Base-by-base conservation (phyloP, 2,113 vertebrate genomes). In the Anarhynchus alexandrinus region DNA sequence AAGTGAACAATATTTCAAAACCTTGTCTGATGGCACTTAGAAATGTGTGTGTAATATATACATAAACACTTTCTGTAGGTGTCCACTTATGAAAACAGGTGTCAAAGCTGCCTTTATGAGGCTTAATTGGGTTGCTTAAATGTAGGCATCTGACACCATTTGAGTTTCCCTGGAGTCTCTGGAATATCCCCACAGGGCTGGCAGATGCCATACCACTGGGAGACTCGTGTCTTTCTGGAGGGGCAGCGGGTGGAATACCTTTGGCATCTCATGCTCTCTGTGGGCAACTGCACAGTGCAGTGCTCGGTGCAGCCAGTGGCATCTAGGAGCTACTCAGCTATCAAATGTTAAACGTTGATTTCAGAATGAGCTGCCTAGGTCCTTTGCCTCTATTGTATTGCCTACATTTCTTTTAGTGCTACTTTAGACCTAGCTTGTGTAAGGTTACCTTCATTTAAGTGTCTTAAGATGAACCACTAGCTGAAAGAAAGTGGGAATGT, bases 211-310 rank as follows among this genome's bases (percentile, higher is more conserved):
- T 42, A 19, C 34, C 23, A 85, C 26, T 55, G 23, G 5, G 59
- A 66, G 36, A 78, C 27, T 29, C 4, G 1, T 0, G 0, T 66
- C 12, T 54, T 78, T 43, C 40, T n/a, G 32, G 22, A 45, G 21
- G 8, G 15, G 52, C 1, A 0, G 8, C 3, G 1, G 8, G 23
- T 25, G 30, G 54, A 38, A 70, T 40, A 42, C 16, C n/a, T 65
- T 16, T 71, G 52, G 15, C 29, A 12, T 71, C 22, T 58, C 12
- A 21, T 40, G 14, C 13, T 69, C 6, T 15, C 12, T 67, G 23
- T 54, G 51, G 45, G 38, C 27, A 72, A 0, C 21, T 7, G n/a
- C 4, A 4, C 9, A 54, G 52, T 13, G 38, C 10, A 4, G 52
- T 0, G 4, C 30, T 11, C 26, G 15, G 29, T 12, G 15, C 29